Evolutionary conservation across 64 coral and sea anemone genomes (phyloP), one percentile per base, ranked within the genome.

Genomic region (Astreopora myriophthalma): DNA sequence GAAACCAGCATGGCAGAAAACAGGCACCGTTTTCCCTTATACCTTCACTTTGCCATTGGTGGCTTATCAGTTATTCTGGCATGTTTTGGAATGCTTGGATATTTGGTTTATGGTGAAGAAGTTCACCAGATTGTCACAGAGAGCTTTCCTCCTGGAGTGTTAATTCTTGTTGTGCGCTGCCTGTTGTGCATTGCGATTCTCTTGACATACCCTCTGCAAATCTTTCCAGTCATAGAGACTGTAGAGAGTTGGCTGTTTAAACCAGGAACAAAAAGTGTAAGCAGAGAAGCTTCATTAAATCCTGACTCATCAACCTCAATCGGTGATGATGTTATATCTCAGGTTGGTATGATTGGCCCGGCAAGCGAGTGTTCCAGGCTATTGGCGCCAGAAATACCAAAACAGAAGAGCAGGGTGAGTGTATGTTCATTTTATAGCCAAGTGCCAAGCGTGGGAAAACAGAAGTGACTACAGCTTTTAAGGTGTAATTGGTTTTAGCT

Each of bases 1-100:
- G 91, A 97, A 66, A 90, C 95, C 12, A 97, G 95, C 38, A 97
- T 97, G 95, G 95, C 91, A 39, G 95, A 97, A 29, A 97, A 94
- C 87, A 86, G 92, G 25, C 60, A 85, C 12, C 72, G 87, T 16
- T 97, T 92, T 46, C 81, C 95, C 0, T 44, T 94, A 37, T 97
- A 91, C 63, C 92, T 97, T 42, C 95, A 97, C 48, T 92, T 97
- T 37, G 95, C 95, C 8, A 55, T 97, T 87, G 95, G 91, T 30
- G 64, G 46, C 33, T 49, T 94, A 3, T 94, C 95, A 74, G 31
- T 30, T 0, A 90, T 97, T 87, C 79, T 97, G 32, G 86, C 87
- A 7, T 81, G 87, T 14, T 97, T 97, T 83, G 95, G 95, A 49
- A 82, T 97, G 48, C 38, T 86, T 28, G 95, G 95, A 5, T 97